Evolutionary conservation across 30 jellyfish, hydroid and myxozoan genomes (phyloP).

Genomic region (Cassiopea xamachana): DNA sequence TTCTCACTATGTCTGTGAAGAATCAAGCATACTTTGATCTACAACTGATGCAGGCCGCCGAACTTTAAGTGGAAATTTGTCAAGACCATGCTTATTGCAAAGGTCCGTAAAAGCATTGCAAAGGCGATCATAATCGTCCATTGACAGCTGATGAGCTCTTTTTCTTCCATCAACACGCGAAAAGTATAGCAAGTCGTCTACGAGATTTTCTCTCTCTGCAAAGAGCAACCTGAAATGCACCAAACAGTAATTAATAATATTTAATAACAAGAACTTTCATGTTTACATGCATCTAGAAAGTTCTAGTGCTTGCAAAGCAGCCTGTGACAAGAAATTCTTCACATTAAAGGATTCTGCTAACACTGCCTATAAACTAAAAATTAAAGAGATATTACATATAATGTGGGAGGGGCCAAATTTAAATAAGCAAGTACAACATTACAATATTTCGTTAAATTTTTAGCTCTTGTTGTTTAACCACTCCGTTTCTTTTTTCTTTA

Average conservation of each 20-base stretch:
- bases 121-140: constrained; percentile 73
- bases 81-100: constrained; percentile 59
- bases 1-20: neutral
- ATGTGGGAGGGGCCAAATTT: too few relatives aligned
- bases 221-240: constrained; percentile 70
- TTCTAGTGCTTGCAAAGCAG: too few relatives aligned
- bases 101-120: constrained; percentile 69
- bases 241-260: neutral
- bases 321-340: too few relatives aligned
- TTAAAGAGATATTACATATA: too few relatives aligned
- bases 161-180: constrained; percentile 72
- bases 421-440: too few relatives aligned
- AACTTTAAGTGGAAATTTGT: constrained; percentile 74
- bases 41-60: constrained; percentile 78
- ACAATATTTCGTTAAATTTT: too few relatives aligned
- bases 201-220: constrained; percentile 81
- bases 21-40: neutral
- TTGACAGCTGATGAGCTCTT: constrained; percentile 83
- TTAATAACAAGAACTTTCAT: too few relatives aligned
- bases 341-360: too few relatives aligned
- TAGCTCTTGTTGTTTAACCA: too few relatives aligned
- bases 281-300: too few relatives aligned
- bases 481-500: too few relatives aligned
- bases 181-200: constrained; percentile 66
- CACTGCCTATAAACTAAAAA: too few relatives aligned